Evolutionary conservation across 2,888 invertebrate genomes (phyloP).

Genomic region (Acanthosepion pharaonis): DNA sequence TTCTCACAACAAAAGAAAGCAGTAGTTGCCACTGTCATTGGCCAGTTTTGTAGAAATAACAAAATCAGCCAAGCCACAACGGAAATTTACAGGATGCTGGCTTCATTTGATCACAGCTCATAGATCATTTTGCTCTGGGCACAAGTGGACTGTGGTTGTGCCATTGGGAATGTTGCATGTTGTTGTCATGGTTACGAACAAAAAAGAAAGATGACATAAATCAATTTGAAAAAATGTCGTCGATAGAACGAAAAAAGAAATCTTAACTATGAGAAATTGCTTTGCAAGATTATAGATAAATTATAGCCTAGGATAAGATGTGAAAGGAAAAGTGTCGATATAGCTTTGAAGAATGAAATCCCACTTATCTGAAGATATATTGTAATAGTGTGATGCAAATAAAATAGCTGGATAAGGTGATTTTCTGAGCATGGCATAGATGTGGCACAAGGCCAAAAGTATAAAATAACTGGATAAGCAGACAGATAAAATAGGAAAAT

Average conservation of each 20-base stretch:
- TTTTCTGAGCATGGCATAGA: too few species aligned
- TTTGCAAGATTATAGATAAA: background rate
- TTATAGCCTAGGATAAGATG: background rate
- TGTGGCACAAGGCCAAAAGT: too few species aligned
- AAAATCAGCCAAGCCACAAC: background rate
- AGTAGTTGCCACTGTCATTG: background rate
- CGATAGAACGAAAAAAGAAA: background rate
- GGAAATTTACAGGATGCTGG: background rate
- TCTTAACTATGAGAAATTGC: background rate
- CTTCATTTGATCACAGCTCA: background rate
- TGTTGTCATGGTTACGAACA: background rate
- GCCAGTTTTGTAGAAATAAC: too few species aligned
- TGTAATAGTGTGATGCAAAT: too few species aligned
- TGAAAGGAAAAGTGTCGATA: background rate
- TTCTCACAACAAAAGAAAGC: background rate
- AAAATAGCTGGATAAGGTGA: too few species aligned
- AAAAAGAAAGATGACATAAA: background rate
- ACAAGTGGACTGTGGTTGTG: background rate
- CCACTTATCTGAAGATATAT: too few species aligned
- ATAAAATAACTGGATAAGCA: too few species aligned
- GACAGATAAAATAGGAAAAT: too few species aligned
- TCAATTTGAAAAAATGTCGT: background rate
- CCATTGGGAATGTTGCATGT: background rate
- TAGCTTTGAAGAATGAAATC: background rate
- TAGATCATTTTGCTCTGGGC: background rate